Conservation (phyloP, 2,888 invertebrate genomes). For the Anoplius nigerrimus region DNA sequence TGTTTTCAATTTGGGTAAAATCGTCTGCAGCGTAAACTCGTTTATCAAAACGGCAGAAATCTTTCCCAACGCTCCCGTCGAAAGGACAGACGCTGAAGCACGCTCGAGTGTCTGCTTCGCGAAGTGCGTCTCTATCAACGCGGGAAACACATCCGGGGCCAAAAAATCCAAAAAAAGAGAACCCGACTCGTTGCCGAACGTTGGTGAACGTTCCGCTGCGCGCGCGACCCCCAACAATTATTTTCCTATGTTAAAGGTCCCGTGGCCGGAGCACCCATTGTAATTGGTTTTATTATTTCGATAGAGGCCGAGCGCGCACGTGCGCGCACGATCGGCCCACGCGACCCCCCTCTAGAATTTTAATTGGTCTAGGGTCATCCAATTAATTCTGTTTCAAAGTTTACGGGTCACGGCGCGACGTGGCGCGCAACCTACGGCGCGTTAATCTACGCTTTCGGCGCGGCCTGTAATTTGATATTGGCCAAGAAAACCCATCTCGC, state of each 20-base stretch:
- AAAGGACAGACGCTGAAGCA: too few species aligned
- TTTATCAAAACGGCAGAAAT: too few species aligned
- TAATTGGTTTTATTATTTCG: conserved; percentile 46
- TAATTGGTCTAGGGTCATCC: conserved; percentile 45
- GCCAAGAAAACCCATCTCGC: background rate
- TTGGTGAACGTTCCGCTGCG: conserved; percentile 19
- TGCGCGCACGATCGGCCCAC: background rate
- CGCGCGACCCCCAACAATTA: conserved; percentile 33
- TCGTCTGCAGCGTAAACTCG: too few species aligned
- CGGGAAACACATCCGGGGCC: background rate
- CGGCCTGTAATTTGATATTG: conserved; percentile 8
- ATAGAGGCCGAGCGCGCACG: background rate
- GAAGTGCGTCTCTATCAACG: too few species aligned
- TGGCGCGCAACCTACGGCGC: background rate
- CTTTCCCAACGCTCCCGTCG: too few species aligned
- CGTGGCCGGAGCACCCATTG: conserved; percentile 6
- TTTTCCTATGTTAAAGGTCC: conserved; percentile 29
- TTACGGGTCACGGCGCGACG: conserved; percentile 14
- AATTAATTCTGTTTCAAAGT: conserved; percentile 44
- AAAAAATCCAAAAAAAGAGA: too few species aligned
- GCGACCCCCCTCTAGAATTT: conserved; percentile 42
- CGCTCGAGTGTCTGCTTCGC: too few species aligned
- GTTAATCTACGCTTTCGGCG: background rate
- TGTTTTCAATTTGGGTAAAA: too few species aligned
- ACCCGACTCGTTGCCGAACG: conserved; percentile 9